Conservation (phyloP, 2,113 vertebrate species). For the Antechinus stuartii region DNA sequence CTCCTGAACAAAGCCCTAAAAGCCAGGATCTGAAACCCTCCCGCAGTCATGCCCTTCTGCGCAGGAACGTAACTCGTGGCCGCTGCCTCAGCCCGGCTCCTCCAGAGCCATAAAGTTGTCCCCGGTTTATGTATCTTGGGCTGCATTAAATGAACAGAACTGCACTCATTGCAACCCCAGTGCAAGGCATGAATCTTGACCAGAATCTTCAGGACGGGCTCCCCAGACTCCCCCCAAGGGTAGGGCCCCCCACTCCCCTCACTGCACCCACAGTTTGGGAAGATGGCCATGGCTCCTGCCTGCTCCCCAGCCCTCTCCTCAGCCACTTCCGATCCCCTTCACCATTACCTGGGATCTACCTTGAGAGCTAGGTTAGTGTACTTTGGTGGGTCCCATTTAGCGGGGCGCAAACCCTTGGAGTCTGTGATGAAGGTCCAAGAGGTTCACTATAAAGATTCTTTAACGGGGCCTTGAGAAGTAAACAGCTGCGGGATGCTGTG, state of each 20-base stretch:
- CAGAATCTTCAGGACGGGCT: too few species aligned
- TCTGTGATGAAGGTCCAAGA: too few species aligned
- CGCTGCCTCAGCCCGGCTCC: not conserved
- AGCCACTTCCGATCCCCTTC: too few species aligned
- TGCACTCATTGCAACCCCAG: not conserved
- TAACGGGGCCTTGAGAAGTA: not conserved
- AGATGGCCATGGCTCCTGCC: not conserved
- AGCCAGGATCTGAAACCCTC: not conserved
- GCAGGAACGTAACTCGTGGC: fast-evolving
- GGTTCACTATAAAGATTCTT: not conserved
- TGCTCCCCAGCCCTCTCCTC: too few species aligned
- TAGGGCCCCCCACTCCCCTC: not conserved
- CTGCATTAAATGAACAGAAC: not conserved
- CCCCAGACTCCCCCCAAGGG: too few species aligned
- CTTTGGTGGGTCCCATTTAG: not conserved
- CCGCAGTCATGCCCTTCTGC: constrained; percentile 28
- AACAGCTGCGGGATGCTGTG: too few species aligned
- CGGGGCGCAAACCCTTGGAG: not conserved
- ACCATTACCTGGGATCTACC: fast-evolving
- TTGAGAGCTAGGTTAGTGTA: not conserved
- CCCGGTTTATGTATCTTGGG: not conserved
- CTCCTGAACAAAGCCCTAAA: constrained; percentile 35
- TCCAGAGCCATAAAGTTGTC: not conserved
- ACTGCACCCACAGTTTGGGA: too few species aligned
- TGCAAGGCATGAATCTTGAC: not conserved